Percentiles rank a stretch among this genome's conserved stretches.
Evolutionary conservation across 1,140 invertebrate species (phyloP).

Genomic region (Panulirus ornatus): DNA sequence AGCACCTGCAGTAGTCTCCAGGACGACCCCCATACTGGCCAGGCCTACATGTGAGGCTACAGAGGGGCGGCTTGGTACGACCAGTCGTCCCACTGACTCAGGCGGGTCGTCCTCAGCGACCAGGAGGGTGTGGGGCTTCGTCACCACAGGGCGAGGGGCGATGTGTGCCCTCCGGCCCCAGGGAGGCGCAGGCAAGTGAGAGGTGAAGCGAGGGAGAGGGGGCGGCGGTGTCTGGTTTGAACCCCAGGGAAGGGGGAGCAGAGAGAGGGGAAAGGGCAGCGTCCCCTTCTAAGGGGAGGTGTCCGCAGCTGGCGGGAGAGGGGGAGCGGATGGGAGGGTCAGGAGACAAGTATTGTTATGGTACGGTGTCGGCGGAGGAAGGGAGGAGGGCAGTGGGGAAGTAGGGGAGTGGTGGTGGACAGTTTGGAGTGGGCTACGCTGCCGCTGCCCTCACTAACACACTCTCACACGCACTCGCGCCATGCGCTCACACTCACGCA

Average conservation of each 20-base stretch:
- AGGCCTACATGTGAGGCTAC: no score
- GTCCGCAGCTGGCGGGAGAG: not conserved
- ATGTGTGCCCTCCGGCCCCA: not conserved
- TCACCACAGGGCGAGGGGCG: not conserved
- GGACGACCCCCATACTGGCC: no score
- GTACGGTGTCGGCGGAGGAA: no score
- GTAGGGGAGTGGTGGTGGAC: not conserved
- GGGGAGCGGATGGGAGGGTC: not conserved
- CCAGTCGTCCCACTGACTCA: not conserved
- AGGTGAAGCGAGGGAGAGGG: not conserved
- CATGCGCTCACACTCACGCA: not conserved
- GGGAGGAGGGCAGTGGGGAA: not conserved
- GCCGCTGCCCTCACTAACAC: not conserved
- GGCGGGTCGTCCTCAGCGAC: not conserved
- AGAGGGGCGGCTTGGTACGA: no score
- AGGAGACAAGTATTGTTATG: not conserved
- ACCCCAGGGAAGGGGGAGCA: not conserved
- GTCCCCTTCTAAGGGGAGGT: not conserved
- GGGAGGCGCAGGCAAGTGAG: conserved; percentile 4
- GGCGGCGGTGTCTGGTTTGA: not conserved
- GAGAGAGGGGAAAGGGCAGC: not conserved
- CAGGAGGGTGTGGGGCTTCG: not conserved
- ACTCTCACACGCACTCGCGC: not conserved
- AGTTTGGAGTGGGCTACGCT: no score
- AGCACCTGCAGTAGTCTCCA: no score